phyloP scores from a whole-genome alignment of 2,113 vertebrate genomes.

The Micronycteris hirsuta region DNA sequence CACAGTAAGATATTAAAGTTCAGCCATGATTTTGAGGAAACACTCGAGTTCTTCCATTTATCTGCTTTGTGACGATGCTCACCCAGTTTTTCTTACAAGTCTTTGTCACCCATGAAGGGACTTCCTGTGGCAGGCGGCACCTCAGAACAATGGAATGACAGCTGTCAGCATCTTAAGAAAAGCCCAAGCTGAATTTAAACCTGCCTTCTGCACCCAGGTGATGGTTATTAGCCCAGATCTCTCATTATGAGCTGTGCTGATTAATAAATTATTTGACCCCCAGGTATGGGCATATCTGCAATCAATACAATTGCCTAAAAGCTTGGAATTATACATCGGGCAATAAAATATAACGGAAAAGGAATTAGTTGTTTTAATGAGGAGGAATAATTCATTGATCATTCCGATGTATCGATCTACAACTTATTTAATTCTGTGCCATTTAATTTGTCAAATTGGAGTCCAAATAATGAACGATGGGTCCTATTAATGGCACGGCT shows the following conservation, averaged over 20 bases:
- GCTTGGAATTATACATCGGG: constrained; percentile 56
- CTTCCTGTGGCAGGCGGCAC: neutral
- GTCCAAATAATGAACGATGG: constrained; percentile 69
- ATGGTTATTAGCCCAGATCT: constrained; percentile 62
- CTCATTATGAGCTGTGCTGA: constrained; percentile 30
- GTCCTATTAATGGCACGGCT: neutral
- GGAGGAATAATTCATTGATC: constrained; percentile 74
- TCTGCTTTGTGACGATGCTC: neutral
- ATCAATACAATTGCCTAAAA: constrained; percentile 65
- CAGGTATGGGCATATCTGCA: constrained; percentile 35
- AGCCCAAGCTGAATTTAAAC: neutral
- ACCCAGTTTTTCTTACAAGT: neutral
- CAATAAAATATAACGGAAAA: constrained; percentile 73
- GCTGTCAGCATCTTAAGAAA: neutral
- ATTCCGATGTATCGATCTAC: constrained; percentile 79
- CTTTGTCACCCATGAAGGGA: neutral
- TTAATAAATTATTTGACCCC: constrained; percentile 67
- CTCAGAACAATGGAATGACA: neutral
- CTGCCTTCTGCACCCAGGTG: neutral
- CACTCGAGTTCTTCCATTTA: neutral
- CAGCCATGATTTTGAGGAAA: constrained; percentile 32
- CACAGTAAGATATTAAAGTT: neutral
- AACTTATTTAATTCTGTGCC: constrained; percentile 77
- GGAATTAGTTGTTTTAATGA: constrained; percentile 78
- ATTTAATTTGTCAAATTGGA: constrained; percentile 72